phyloP scores from a whole-genome alignment of 2,888 invertebrate genomes.

The Stenichneumon culpator region DNA sequence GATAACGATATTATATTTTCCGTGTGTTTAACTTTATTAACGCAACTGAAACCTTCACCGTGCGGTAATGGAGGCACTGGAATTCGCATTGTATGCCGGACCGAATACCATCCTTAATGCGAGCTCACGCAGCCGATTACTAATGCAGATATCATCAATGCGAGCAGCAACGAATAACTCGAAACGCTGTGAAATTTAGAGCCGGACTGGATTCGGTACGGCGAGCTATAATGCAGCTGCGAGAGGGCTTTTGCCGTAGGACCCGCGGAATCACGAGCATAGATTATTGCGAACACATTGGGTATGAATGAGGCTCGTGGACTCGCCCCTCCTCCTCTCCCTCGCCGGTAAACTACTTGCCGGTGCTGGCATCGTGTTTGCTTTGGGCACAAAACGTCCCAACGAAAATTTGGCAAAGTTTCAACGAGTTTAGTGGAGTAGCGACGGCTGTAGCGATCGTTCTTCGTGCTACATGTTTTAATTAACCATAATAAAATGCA shows the following conservation, averaged over 20 bases:
- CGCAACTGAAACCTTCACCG: neutral
- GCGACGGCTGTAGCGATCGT: constrained; percentile 22
- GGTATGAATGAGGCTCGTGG: constrained; percentile 43
- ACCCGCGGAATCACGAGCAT: constrained; percentile 50
- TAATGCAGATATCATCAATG: constrained; percentile 65
- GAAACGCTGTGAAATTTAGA: constrained; percentile 54
- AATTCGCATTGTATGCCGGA: constrained; percentile 4
- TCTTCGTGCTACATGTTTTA: constrained; percentile 69
- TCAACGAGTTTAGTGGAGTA: constrained; percentile 69
- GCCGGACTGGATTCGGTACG: constrained; percentile 23
- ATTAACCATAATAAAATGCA: constrained; percentile 68
- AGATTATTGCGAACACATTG: constrained; percentile 57
- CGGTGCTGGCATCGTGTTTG: constrained; percentile 69
- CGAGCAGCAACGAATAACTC: constrained; percentile 54
- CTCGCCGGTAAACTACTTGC: constrained; percentile 47
- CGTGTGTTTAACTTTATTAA: neutral
- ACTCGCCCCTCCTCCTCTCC: constrained; percentile 37
- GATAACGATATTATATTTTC: constrained; percentile 15
- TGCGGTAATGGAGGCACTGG: neutral
- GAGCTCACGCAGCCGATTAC: constrained; percentile 41
- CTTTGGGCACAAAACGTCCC: constrained; percentile 60
- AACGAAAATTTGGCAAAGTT: constrained; percentile 75
- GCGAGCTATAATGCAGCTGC: constrained; percentile 48
- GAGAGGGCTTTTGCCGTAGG: constrained; percentile 49
- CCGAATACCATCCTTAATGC: constrained; percentile 28